These are phyloP conservation scores for Muntiacus reevesi DNA, from an alignment of 2,113 vertebrate genomes.

Conservation along the genomic window DNA sequence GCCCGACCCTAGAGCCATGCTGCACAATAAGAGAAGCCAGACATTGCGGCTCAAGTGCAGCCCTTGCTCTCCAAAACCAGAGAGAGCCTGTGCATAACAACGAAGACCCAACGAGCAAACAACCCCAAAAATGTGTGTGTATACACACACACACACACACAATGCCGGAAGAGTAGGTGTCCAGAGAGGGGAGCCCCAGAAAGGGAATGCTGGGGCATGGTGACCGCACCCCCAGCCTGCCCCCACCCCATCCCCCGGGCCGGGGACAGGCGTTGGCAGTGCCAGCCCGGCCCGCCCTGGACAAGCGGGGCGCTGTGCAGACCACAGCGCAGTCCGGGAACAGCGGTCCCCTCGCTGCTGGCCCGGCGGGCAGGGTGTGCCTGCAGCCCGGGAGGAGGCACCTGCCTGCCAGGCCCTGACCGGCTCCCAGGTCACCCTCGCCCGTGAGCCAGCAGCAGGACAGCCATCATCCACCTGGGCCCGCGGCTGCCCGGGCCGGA, in stretches of 20 bases:
- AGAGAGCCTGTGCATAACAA: background rate
- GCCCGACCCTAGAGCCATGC: background rate
- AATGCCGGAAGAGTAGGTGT: background rate
- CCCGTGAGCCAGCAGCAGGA: background rate
- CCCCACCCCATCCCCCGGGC: background rate
- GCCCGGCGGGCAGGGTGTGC: background rate
- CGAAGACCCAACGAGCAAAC: background rate
- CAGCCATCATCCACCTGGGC: background rate
- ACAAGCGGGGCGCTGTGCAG: background rate
- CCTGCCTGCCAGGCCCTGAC: background rate
- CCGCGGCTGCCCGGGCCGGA: background rate
- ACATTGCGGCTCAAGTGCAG: background rate
- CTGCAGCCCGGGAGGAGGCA: background rate
- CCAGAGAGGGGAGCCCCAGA: background rate
- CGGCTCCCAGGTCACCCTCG: fast-evolving
- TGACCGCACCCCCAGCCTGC: fast-evolving
- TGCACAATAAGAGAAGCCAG: background rate
- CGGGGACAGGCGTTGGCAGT: background rate
- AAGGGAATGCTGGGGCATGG: background rate
- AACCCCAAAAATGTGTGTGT: background rate
- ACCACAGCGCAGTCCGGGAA: background rate
- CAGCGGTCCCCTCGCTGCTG: background rate
- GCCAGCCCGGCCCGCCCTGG: too few species aligned
- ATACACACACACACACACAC: background rate
- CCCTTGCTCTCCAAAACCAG: fast-evolving